phyloP scores from a whole-genome alignment of 1,140 invertebrate species.

The Drosophila pallidifrons region DNA sequence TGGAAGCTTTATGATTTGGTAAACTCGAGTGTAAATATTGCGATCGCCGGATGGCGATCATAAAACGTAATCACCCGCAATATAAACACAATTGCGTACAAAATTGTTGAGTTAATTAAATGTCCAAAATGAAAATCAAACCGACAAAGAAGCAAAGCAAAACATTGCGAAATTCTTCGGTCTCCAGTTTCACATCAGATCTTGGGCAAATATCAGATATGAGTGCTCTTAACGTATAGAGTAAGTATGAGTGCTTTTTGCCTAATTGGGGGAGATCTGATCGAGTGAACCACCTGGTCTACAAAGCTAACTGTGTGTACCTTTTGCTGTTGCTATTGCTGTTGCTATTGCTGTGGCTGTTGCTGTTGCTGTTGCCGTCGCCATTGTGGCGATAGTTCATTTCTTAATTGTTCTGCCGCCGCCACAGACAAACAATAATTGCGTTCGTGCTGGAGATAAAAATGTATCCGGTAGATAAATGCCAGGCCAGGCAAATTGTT shows the following conservation, averaged over 20 bases:
- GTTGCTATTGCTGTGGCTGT: conserved; percentile 12
- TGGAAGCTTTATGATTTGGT: conserved; percentile 70
- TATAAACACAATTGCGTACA: conserved; percentile 57
- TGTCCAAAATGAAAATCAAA: conserved; percentile 59
- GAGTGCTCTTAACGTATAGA: conserved; percentile 3
- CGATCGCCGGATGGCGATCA: conserved; percentile 69
- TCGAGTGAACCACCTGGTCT: conserved; percentile 33
- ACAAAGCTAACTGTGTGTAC: conserved; percentile 8
- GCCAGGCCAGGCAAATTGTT: conserved; percentile 45
- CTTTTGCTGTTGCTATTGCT: neutral
- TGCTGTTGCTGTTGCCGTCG: conserved; percentile 32
- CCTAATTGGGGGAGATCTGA: conserved; percentile 58
- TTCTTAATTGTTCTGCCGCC: conserved; percentile 74
- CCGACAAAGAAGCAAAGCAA: conserved; percentile 31
- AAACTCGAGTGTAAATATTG: conserved; percentile 71
- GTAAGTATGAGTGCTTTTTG: conserved; percentile 9
- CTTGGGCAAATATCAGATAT: conserved; percentile 66
- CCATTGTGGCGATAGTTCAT: conserved; percentile 71
- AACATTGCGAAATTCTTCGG: neutral
- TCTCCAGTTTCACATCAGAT: conserved; percentile 53
- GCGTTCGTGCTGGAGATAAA: conserved; percentile 74
- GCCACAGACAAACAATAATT: conserved; percentile 73
- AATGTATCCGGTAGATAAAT: conserved; percentile 81
- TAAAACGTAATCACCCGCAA: conserved; percentile 65
- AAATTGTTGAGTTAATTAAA: conserved; percentile 74